phyloP scores from a whole-genome alignment of 2,888 invertebrate species.

The Lasioglossum leucozonium region DNA sequence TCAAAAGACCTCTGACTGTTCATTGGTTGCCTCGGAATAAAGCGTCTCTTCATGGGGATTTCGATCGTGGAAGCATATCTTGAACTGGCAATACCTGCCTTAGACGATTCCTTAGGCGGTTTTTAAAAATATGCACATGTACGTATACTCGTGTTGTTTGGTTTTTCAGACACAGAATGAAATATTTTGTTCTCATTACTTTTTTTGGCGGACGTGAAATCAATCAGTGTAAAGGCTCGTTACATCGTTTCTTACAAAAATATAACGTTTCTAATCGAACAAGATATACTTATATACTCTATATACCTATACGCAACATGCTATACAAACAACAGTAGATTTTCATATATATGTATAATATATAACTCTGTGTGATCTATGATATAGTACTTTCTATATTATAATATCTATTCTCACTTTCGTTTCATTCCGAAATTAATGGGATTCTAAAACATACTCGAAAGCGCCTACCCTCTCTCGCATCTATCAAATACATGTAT shows the following conservation, averaged over 20 bases:
- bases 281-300: not conserved
- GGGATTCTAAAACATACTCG: slow-evolving; percentile 4
- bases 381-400: slow-evolving; percentile 4
- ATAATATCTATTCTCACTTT: slow-evolving; percentile 26
- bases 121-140: slow-evolving; percentile 65
- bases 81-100: slow-evolving; percentile 71
- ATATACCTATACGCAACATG: slow-evolving; percentile 14
- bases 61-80: slow-evolving; percentile 76
- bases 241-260: slow-evolving; percentile 35
- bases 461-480: slow-evolving; percentile 12
- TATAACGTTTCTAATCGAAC: slow-evolving; percentile 24
- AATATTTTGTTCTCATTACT: slow-evolving; percentile 16
- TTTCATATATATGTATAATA: not conserved
- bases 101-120: slow-evolving; percentile 78
- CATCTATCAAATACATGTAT: not conserved
- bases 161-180: slow-evolving; percentile 35
- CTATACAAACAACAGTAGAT: slow-evolving; percentile 29
- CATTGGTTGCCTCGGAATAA: slow-evolving; percentile 71
- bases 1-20: slow-evolving; percentile 77
- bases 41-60: slow-evolving; percentile 68
- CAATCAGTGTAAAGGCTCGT: slow-evolving; percentile 58
- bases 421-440: slow-evolving; percentile 3
- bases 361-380: slow-evolving; percentile 12
- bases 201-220: slow-evolving; percentile 43
- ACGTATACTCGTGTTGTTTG: slow-evolving; percentile 48